These are phyloP conservation scores for Heliconius melpomene DNA, from an alignment of 1,140 invertebrate genomes.

Conservation along the genomic window DNA sequence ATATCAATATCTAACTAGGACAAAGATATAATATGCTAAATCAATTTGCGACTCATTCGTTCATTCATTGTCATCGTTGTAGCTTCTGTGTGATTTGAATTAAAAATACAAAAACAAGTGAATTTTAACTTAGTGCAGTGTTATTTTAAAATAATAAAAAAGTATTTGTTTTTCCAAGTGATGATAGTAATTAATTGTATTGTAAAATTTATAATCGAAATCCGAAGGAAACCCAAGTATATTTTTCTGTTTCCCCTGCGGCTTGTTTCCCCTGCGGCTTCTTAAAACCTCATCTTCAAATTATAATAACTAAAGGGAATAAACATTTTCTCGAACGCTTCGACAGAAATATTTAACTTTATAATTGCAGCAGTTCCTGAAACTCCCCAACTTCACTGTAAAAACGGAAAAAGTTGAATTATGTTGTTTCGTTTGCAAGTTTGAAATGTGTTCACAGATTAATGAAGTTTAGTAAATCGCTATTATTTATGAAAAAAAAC, in stretches of 20 bases:
- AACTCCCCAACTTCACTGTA: slow-evolving; percentile 2
- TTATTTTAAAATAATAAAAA: background rate
- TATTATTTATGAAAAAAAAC: background rate
- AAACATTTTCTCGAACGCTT: slow-evolving; percentile 15
- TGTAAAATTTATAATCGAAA: background rate
- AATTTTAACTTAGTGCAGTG: background rate
- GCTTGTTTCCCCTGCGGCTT: slow-evolving; percentile 1
- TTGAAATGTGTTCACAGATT: slow-evolving; percentile 9
- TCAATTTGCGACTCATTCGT: slow-evolving; percentile 28
- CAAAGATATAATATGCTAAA: slow-evolving; percentile 34
- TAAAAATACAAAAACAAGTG: background rate
- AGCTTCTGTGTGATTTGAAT: background rate
- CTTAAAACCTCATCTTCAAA: slow-evolving; percentile 8
- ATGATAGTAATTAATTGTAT: background rate
- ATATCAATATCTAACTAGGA: slow-evolving; percentile 25
- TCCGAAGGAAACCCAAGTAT: background rate
- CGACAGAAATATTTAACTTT: slow-evolving; percentile 31
- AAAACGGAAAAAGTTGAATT: slow-evolving; percentile 17
- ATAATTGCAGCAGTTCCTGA: slow-evolving; percentile 21
- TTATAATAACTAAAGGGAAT: slow-evolving; percentile 3
- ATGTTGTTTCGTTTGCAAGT: slow-evolving; percentile 21
- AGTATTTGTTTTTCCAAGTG: no score
- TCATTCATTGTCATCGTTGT: background rate
- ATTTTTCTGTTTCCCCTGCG: background rate
- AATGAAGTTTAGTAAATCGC: background rate